Base-by-base conservation (phyloP, 1,140 invertebrate genomes). In the Eubasilissa regina region DNA sequence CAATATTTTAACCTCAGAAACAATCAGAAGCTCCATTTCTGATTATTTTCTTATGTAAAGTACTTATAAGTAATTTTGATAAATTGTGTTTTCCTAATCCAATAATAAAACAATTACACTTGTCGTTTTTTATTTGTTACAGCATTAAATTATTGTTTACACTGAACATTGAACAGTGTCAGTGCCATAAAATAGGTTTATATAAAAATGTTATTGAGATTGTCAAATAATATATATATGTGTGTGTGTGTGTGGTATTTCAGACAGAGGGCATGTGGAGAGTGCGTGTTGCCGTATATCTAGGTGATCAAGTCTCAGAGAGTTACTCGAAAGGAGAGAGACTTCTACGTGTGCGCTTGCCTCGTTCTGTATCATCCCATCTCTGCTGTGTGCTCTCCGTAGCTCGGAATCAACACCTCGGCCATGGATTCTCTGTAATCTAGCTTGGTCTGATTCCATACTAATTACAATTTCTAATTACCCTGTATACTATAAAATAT, bases 381-480 rank as follows among this genome's bases (percentile, higher is more conserved):
- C 35, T 64, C 35, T 19, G 19, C 9, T 64, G 19, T 21, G 35
- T 64, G 3, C 60, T 64, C 35, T 25, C n/a, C 13, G 35, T 64
- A 6, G 60, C 60, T 3, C 60, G 35, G 19, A 25, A 64, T 25
- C 25, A 25, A 3, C 60, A 64, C 10, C 60, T 64, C 9, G 19
- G n/a, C 60, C 35, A 25, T n/a, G 60, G 60, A 1, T 64, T 64
- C 25, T 58, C 55, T 9, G 55, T 58, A 19, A 58, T 58, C 21
- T 58, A 35, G 25, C 25, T 35, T 35, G 25, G 1, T 6, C 25
- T 35, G 1, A 35, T 35, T 35, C 1, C 25, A 35, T 35, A 3
- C 25, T n/a, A n/a, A 35, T 35, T 35, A 35, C 25, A 35, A 35
- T 35, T 35, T 6, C 25, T 35, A 35, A 35, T 35, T 35, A 1